phyloP scores from a whole-genome alignment of 2,113 vertebrate species.

The Lynx canadensis region DNA sequence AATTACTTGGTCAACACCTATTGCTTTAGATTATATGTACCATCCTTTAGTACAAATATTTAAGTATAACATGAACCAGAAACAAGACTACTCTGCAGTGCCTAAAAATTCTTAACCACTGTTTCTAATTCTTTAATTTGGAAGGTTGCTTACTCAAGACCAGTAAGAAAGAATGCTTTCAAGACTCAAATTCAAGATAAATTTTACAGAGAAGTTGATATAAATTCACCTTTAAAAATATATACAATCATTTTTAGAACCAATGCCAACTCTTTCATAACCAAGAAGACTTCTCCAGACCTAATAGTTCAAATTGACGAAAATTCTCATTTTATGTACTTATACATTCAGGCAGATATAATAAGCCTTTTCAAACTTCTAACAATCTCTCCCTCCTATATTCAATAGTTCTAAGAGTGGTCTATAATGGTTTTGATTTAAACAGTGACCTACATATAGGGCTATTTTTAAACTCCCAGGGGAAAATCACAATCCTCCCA shows the following conservation, averaged over 20 bases:
- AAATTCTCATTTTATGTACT: constrained; percentile 32
- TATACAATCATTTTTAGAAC: background rate
- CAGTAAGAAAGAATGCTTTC: constrained; percentile 1
- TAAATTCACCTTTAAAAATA: background rate
- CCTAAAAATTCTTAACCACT: background rate
- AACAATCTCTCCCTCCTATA: background rate
- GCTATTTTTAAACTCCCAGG: constrained; percentile 14
- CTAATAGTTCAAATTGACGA: background rate
- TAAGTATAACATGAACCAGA: background rate
- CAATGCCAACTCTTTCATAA: constrained; percentile 12
- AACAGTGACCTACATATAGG: background rate
- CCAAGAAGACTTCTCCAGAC: background rate
- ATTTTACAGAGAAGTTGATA: background rate
- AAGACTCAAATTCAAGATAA: constrained; percentile 21
- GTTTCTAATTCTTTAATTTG: background rate
- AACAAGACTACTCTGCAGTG: background rate
- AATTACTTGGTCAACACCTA: background rate
- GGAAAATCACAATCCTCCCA: background rate
- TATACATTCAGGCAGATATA: background rate
- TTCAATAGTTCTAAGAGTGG: constrained; percentile 15
- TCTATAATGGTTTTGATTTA: background rate
- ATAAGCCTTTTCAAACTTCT: constrained; percentile 1
- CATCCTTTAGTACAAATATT: constrained; percentile 3
- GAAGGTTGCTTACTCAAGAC: background rate
- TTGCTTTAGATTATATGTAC: background rate